Evolutionary conservation across 1,140 invertebrate genomes (phyloP).

Genomic region (Pseudachorutes palmiensis): DNA sequence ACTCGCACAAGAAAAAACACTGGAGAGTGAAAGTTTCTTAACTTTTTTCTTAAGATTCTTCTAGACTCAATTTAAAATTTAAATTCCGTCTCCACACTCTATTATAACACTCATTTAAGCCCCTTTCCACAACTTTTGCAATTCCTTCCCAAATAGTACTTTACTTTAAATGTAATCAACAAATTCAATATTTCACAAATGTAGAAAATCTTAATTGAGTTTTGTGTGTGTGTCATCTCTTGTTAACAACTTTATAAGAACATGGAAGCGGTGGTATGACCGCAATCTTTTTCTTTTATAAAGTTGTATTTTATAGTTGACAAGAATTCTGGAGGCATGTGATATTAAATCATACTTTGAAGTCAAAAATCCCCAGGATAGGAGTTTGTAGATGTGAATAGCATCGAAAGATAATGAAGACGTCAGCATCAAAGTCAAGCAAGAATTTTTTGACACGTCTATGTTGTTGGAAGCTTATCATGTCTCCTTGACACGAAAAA

Average conservation of each 20-base stretch:
- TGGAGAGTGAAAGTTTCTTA: neutral
- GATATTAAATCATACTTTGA: neutral
- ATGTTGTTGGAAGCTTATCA: neutral
- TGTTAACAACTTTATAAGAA: too few relatives aligned
- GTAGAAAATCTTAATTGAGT: neutral
- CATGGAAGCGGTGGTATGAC: neutral
- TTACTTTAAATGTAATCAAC: neutral
- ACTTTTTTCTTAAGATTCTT: neutral
- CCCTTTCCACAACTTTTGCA: neutral
- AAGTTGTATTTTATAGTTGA: neutral
- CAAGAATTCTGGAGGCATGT: neutral
- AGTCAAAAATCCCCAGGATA: neutral
- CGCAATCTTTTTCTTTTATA: neutral
- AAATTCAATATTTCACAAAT: neutral
- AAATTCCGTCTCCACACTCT: neutral
- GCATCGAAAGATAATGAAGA: neutral
- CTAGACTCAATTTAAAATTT: neutral
- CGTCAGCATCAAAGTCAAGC: slow-evolving; percentile 5
- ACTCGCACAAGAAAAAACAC: neutral
- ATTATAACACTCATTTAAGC: neutral
- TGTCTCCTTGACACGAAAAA: neutral
- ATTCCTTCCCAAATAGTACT: neutral
- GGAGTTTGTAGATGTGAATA: neutral
- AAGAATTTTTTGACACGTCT: neutral
- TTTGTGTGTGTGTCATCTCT: too few relatives aligned